Evolutionary conservation across 1,140 invertebrate genomes (phyloP).

Genomic region (Platorchestia sp.): DNA sequence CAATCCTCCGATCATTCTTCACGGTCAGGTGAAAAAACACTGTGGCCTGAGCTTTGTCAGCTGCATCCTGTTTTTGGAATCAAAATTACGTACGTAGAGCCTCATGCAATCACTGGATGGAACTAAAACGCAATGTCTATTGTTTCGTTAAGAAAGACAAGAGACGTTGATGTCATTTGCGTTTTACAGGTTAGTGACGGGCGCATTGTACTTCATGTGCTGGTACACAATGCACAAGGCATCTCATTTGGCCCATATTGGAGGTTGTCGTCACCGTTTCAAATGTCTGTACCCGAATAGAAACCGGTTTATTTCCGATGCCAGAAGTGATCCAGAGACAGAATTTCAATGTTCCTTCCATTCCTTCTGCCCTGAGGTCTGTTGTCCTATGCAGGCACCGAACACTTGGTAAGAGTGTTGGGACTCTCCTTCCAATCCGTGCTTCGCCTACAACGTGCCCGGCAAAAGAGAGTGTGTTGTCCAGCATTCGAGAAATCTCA

Average conservation of each 20-base stretch:
- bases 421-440: constrained; percentile 72
- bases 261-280: constrained; percentile 77
- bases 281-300: constrained; percentile 70
- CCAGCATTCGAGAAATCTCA: constrained; percentile 72
- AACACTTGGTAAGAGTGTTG: constrained; percentile 70
- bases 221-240: constrained; percentile 76
- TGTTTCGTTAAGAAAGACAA: not conserved
- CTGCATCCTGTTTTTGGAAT: not conserved
- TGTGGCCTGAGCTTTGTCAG: constrained; percentile 10
- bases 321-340: constrained; percentile 73
- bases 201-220: constrained; percentile 79
- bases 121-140: not conserved
- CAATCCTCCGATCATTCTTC: not conserved
- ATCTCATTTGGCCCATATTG: constrained; percentile 73
- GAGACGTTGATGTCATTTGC: constrained; percentile 21
- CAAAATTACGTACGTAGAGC: not conserved
- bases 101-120: not conserved
- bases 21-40: not conserved
- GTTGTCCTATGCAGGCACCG: constrained; percentile 75
- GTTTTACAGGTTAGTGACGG: constrained; percentile 68
- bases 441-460: constrained; percentile 68
- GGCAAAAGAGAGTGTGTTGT: constrained; percentile 70
- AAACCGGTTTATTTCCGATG: not conserved
- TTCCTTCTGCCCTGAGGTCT: constrained; percentile 79
- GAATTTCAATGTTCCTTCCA: constrained; percentile 77